Conservation (phyloP, 2,113 vertebrate species). For the Stomatorhinus ivindoensis region DNA sequence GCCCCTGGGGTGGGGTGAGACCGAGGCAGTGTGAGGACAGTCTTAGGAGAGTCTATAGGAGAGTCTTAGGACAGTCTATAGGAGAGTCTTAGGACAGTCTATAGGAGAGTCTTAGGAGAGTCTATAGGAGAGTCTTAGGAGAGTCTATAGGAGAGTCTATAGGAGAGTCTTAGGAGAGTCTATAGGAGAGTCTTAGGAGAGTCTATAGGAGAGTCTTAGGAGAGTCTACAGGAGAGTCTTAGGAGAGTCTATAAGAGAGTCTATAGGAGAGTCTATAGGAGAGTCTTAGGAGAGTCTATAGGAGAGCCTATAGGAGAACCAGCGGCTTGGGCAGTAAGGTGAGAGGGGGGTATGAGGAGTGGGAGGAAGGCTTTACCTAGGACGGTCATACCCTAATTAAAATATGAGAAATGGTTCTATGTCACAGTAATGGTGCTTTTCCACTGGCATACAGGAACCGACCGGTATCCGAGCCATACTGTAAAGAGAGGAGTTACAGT, state of each 20-base stretch:
- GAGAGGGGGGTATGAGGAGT: not conserved
- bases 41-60: slow-evolving; percentile 60
- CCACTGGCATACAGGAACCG: not conserved
- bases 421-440: not conserved
- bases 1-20: slow-evolving; percentile 63
- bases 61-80: slow-evolving; percentile 66
- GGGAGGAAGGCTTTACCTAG: not conserved
- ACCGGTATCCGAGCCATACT: not conserved
- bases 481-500: not conserved
- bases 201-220: slow-evolving; percentile 76
- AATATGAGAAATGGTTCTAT: not conserved
- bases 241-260: too few species aligned
- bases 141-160: too few species aligned
- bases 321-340: slow-evolving; percentile 67
- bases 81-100: too few species aligned
- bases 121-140: not conserved
- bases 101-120: too few species aligned
- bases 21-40: not conserved
- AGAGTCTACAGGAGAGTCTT: slow-evolving; percentile 72
- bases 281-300: too few species aligned
- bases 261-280: slow-evolving; percentile 73
- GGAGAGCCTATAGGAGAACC: slow-evolving; percentile 73
- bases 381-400: not conserved
- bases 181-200: slow-evolving; percentile 59
- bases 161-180: too few species aligned